Evolutionary conservation across 2,888 invertebrate species (phyloP).

Genomic region (Patella pellucida): DNA sequence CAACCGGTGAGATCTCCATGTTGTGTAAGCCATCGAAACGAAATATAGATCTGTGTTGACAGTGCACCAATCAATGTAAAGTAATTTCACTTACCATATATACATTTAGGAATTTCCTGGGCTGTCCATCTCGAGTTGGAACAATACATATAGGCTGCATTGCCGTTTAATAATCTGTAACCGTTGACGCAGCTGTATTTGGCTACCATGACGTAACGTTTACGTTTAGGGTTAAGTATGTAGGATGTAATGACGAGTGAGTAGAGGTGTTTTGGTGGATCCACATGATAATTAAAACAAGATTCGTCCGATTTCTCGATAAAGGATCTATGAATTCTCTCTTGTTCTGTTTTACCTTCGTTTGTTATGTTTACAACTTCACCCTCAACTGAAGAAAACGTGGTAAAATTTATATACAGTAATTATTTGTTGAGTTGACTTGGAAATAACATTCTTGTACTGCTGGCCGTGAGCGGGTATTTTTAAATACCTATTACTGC

Average conservation of each 20-base stretch:
- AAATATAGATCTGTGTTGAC: no score
- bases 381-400: no score
- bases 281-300: slow-evolving; percentile 18
- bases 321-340: background rate
- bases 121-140: slow-evolving; percentile 34
- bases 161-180: slow-evolving; percentile 31
- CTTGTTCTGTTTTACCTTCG: background rate
- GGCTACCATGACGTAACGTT: slow-evolving; percentile 42
- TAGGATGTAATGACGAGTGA: slow-evolving; percentile 38
- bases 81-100: slow-evolving; percentile 29
- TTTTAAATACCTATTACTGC: no score
- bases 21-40: no score
- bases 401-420: no score
- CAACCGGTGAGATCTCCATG: no score
- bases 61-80: no score
- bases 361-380: no score
- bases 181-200: slow-evolving; percentile 39
- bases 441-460: no score
- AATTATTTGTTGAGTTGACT: no score
- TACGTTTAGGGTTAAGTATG: slow-evolving; percentile 31
- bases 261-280: slow-evolving; percentile 38
- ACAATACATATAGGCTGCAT: slow-evolving; percentile 36
- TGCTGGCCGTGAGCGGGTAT: no score
- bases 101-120: slow-evolving; percentile 32
- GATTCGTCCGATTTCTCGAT: slow-evolving; percentile 13